Evolutionary conservation across 1,140 invertebrate genomes (phyloP).

Genomic region (Daktulosphaira vitifoliae): DNA sequence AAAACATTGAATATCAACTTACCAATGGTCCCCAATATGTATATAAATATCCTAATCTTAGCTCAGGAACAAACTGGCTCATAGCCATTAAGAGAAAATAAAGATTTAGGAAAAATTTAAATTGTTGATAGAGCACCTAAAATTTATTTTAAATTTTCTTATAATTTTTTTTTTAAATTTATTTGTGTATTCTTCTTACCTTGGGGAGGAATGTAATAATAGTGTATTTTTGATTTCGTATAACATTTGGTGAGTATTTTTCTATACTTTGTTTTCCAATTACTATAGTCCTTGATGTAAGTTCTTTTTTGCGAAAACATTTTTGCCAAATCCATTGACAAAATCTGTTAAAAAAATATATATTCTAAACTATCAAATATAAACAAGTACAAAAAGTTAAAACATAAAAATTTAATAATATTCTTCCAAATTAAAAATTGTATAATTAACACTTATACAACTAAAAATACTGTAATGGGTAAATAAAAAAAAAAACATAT

Average conservation of each 20-base stretch:
- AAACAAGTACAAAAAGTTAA: too few relatives aligned
- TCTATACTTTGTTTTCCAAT: slow-evolving; percentile 54
- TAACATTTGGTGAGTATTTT: slow-evolving; percentile 89
- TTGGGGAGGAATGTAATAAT: slow-evolving; percentile 94
- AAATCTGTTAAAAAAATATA: slow-evolving; percentile 32
- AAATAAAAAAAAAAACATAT: too few relatives aligned
- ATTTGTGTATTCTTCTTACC: slow-evolving; percentile 49
- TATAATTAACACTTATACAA: too few relatives aligned
- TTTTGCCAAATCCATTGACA: slow-evolving; percentile 51
- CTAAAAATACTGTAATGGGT: too few relatives aligned
- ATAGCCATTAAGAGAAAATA: slow-evolving; percentile 98
- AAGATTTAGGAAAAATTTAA: slow-evolving; percentile 97
- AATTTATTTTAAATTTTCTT: slow-evolving; percentile 40
- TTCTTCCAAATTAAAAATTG: too few relatives aligned
- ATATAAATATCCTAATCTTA: slow-evolving; percentile 93
- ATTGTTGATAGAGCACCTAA: slow-evolving; percentile 92
- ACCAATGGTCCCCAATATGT: slow-evolving; percentile 97
- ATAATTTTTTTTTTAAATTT: slow-evolving; percentile 17
- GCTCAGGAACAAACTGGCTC: slow-evolving; percentile 94
- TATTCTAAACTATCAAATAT: too few relatives aligned
- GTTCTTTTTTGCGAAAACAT: slow-evolving; percentile 58
- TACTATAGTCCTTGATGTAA: slow-evolving; percentile 56
- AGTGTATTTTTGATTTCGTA: slow-evolving; percentile 98
- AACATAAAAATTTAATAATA: too few relatives aligned
- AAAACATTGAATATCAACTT: slow-evolving; percentile 41